Percentiles rank a stretch among this genome's conserved stretches.
These are phyloP conservation scores for Agrochola lota DNA, from an alignment of 2,888 invertebrate genomes.

Conservation along the genomic window DNA sequence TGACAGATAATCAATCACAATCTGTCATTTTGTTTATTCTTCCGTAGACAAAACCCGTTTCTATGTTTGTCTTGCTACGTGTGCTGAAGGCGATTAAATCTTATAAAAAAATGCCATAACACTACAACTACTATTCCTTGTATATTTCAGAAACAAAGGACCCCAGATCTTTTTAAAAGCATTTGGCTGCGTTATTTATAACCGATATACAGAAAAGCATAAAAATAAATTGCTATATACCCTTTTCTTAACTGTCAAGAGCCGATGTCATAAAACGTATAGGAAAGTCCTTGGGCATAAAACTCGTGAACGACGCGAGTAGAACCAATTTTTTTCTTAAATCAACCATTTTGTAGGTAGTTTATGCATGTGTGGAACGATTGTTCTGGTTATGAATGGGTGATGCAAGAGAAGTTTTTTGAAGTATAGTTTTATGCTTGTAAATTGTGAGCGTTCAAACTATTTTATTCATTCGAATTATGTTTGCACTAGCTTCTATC, in stretches of 20 bases:
- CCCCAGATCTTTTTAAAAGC: constrained; percentile 41
- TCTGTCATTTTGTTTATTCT: too few relatives aligned
- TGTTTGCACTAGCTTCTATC: not conserved
- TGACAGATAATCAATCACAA: too few relatives aligned
- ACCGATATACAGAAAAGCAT: constrained; percentile 56
- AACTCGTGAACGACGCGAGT: constrained; percentile 53
- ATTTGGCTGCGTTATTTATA: constrained; percentile 52
- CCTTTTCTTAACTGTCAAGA: constrained; percentile 57
- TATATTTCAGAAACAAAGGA: constrained; percentile 27
- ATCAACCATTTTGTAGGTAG: constrained; percentile 51
- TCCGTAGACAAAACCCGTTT: too few relatives aligned
- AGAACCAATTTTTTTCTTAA: constrained; percentile 61
- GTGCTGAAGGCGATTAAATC: not conserved
- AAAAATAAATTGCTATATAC: constrained; percentile 65
- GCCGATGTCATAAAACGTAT: constrained; percentile 57
- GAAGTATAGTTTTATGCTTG: not conserved
- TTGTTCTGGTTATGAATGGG: constrained; percentile 48
- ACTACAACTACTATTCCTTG: not conserved
- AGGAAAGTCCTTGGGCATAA: constrained; percentile 61
- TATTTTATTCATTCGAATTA: not conserved
- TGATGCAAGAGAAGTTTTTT: constrained; percentile 21
- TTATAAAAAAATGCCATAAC: not conserved
- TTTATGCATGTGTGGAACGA: constrained; percentile 21
- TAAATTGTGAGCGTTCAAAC: not conserved
- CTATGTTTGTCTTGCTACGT: too few relatives aligned